Evolutionary conservation across 2,113 vertebrate species (phyloP).

Genomic region (Edolisoma coerulescens): DNA sequence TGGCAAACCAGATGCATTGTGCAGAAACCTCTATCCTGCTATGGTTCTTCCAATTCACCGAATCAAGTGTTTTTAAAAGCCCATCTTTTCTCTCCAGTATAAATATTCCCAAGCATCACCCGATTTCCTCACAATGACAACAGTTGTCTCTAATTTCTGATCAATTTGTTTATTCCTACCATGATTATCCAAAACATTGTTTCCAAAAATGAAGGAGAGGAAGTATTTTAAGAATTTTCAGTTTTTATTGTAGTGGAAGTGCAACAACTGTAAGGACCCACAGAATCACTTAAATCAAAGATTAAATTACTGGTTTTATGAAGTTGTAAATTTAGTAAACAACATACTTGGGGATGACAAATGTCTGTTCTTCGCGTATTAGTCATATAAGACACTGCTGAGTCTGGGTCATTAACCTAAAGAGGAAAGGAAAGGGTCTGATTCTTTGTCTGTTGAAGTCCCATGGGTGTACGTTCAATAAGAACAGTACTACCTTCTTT

Average conservation of each 20-base stretch:
- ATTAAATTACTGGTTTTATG: background rate
- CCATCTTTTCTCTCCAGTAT: background rate
- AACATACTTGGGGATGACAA: background rate
- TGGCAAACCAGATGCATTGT: background rate
- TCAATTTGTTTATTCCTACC: background rate
- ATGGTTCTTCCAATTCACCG: background rate
- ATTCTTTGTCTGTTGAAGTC: background rate
- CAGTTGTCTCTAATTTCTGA: background rate
- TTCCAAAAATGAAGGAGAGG: background rate
- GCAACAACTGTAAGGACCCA: background rate
- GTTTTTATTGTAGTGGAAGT: background rate
- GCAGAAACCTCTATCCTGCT: background rate
- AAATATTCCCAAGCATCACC: background rate
- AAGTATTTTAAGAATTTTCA: background rate
- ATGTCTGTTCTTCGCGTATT: background rate
- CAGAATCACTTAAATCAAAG: background rate
- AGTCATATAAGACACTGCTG: background rate
- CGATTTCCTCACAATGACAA: background rate
- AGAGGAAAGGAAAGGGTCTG: background rate
- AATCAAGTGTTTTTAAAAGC: background rate
- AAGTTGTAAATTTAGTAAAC: background rate
- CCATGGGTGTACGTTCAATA: background rate
- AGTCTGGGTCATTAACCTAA: background rate
- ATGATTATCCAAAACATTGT: background rate
- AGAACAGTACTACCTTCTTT: background rate